Conservation (phyloP, 2,113 vertebrate species). For the Pithys albifrons region DNA sequence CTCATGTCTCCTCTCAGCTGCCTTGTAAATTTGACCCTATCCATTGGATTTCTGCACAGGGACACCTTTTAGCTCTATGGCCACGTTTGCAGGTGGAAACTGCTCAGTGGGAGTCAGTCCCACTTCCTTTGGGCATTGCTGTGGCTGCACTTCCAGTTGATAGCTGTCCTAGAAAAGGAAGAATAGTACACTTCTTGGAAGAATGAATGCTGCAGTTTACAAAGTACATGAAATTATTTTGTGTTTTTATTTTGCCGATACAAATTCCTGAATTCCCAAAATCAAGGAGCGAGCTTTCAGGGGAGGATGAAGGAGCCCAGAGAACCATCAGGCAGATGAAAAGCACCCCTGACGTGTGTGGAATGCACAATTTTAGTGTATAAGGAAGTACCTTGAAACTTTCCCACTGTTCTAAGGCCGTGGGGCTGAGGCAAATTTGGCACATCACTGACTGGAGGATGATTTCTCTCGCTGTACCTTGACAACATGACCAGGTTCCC, state of each 20-base stretch:
- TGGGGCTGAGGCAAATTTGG: neutral
- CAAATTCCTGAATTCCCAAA: neutral
- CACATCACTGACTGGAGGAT: fast-evolving
- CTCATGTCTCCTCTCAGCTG: neutral
- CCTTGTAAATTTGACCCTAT: neutral
- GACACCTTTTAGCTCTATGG: neutral
- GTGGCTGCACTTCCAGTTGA: neutral
- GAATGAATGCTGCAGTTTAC: neutral
- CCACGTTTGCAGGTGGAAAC: neutral
- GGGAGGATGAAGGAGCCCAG: neutral
- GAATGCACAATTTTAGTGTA: neutral
- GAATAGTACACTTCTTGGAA: neutral
- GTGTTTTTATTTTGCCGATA: neutral
- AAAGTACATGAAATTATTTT: neutral
- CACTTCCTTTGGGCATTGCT: neutral
- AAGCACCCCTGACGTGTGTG: neutral
- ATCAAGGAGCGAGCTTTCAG: neutral
- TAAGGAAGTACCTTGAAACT: neutral
- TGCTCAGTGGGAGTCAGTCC: neutral
- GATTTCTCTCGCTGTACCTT: neutral
- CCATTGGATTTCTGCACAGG: neutral
- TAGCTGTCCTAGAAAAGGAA: neutral
- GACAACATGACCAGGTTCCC: fast-evolving
- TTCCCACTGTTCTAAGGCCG: fast-evolving
- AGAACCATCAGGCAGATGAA: neutral